phyloP scores from a whole-genome alignment of 2,113 vertebrate genomes.

The Anarhynchus alexandrinus region DNA sequence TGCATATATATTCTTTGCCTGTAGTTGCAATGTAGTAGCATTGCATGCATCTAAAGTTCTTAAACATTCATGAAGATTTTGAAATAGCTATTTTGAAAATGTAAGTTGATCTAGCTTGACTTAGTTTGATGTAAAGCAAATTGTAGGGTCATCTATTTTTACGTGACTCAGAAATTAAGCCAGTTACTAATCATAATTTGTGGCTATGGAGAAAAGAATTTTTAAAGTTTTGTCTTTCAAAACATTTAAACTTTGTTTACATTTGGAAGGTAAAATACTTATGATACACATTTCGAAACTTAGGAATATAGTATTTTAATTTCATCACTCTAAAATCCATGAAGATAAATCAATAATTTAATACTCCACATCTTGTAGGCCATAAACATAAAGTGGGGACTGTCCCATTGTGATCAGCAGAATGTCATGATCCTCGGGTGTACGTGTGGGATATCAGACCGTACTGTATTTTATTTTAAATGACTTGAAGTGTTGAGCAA shows the following conservation, averaged over 20 bases:
- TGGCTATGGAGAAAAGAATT: not conserved
- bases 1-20: not conserved
- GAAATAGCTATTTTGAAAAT: not conserved
- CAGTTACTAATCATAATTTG: not conserved
- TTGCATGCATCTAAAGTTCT: not conserved
- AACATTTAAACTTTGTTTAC: not conserved
- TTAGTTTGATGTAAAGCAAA: not conserved
- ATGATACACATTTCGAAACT: accelerated
- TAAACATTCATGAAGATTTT: not conserved
- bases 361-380: not conserved
- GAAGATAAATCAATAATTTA: not conserved
- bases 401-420: not conserved
- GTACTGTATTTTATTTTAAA: not conserved
- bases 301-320: not conserved
- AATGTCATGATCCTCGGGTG: not conserved
- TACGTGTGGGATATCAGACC: not conserved
- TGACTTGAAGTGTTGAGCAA: not conserved
- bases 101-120: not conserved
- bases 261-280: not conserved
- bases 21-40: not conserved
- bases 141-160: not conserved
- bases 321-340: not conserved
- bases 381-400: not conserved
- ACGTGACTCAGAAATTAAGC: not conserved
- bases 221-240: not conserved